Evolutionary conservation across 2,888 invertebrate species (phyloP), one percentile per base, ranked within the genome.

Genomic region (Slavum lentiscoides): DNA sequence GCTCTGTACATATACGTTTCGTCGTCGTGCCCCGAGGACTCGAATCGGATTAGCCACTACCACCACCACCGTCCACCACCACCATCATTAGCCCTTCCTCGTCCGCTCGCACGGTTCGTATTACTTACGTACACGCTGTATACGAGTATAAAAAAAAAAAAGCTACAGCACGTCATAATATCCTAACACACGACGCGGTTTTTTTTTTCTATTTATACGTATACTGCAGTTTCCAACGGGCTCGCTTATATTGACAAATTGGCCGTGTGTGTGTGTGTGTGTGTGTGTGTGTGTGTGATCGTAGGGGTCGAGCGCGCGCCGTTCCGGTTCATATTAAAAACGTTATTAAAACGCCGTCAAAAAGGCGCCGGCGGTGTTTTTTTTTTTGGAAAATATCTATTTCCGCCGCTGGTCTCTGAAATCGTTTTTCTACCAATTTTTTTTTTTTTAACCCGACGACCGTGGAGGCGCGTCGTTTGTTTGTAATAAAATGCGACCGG

Each of bases 31-130:
- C 80, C 80, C 66, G 80, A 80, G 80, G 80, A 80, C 70, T 39
- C 80, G 80, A 80, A 80, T 80, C 80, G 80, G 80, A 80, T 80
- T 80, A 80, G 62, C 69, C 74, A 11, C 39, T 1, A 30, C 30
- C 30, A 30, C 30, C 30, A 30, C 30, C 30, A 30, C 61, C 53
- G 30, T 7, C 69, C 74, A 11, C 39, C 5, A 30, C 30, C 30
- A 30, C 30, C 30, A 30, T 4, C 30, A 30, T 30, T 30, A 30
- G 30, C 30, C 30, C 30, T 30, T 30, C 30, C 30, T 30, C 30
- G 30, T 30, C 30, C 30, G 30, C 30, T 30, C 30, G 30, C 4
- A 30, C 30, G 30, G 30, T 30, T 30, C 30, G 30, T 30, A 30
- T 30, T 30, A 30, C 30, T 30, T 30, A 30, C 30, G 30, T 4